Evolutionary conservation across 2,888 invertebrate genomes (phyloP).

Genomic region (Lacanobia wlatinum): DNA sequence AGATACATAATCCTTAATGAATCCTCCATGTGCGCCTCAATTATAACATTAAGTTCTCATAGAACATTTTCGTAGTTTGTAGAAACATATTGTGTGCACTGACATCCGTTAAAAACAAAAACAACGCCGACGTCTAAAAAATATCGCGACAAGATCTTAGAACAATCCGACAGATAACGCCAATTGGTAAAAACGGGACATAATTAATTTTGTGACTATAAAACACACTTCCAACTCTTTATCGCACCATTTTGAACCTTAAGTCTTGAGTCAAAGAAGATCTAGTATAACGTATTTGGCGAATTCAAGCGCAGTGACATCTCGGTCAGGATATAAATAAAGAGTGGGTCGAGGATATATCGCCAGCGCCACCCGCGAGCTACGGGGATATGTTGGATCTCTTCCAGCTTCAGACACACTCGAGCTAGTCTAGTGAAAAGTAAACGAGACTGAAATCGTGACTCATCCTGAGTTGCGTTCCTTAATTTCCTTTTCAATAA

Average conservation of each 20-base stretch:
- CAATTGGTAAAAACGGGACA: conserved; percentile 53
- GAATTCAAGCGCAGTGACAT: conserved; percentile 58
- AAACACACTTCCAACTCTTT: conserved; percentile 11
- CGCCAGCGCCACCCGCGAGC: conserved; percentile 57
- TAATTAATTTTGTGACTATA: conserved; percentile 35
- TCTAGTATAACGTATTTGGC: conserved; percentile 44
- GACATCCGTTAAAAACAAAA: conserved; percentile 50
- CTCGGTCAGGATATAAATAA: conserved; percentile 68
- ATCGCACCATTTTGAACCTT: conserved; percentile 40
- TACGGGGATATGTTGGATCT: conserved; percentile 68
- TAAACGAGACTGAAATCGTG: conserved; percentile 44
- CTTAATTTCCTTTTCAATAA: conserved; percentile 48
- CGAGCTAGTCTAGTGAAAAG: conserved; percentile 46
- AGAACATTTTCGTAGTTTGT: conserved; percentile 34
- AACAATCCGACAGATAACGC: conserved; percentile 51
- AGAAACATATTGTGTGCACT: conserved; percentile 41
- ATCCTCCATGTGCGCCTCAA: conserved; percentile 48
- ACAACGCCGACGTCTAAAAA: conserved; percentile 37
- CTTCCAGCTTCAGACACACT: conserved; percentile 66
- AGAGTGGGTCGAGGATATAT: conserved; percentile 69
- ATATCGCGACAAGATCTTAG: conserved; percentile 55
- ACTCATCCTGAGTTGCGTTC: conserved; percentile 44
- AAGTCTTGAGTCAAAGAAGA: conserved; percentile 33
- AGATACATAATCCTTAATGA: conserved; percentile 25
- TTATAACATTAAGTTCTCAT: conserved; percentile 50